A percentile compares a stretch with the other conserved stretches of the same genome.
phyloP scores from a whole-genome alignment of 2,888 invertebrate species.

The Dilophus febrilis region DNA sequence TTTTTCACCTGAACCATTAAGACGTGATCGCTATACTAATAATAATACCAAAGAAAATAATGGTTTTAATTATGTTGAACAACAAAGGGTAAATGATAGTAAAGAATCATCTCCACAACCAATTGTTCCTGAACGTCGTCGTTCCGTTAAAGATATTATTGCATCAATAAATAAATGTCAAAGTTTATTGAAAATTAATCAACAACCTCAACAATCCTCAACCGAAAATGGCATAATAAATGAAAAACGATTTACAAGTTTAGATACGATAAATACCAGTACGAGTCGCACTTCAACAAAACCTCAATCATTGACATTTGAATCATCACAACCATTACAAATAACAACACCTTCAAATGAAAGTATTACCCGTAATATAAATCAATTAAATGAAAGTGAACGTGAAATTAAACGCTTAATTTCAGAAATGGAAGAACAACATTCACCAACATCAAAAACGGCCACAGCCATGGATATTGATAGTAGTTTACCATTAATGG shows the following conservation, averaged over 20 bases:
- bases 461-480: too few relatives aligned
- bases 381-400: constrained; percentile 12
- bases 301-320: not conserved
- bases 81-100: not conserved
- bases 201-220: constrained; percentile 8
- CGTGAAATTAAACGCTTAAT: constrained; percentile 14
- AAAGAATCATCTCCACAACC: not conserved
- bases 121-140: constrained; percentile 7
- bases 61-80: not conserved
- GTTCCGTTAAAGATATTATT: constrained; percentile 20
- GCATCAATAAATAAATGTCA: constrained; percentile 29
- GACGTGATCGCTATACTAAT: not conserved
- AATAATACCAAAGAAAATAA: not conserved
- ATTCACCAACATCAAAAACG: constrained; percentile 1
- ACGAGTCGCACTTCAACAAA: not conserved
- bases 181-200: constrained; percentile 21
- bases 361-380: constrained; percentile 6
- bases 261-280: not conserved
- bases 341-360: constrained; percentile 1
- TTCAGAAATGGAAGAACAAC: constrained; percentile 13
- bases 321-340: not conserved
- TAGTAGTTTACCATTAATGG: constrained; percentile 5
- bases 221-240: not conserved
- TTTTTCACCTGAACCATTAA: constrained; percentile 4
- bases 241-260: not conserved